These are phyloP conservation scores for Cancer borealis DNA, from an alignment of 2,888 invertebrate species.

Conservation along the genomic window DNA sequence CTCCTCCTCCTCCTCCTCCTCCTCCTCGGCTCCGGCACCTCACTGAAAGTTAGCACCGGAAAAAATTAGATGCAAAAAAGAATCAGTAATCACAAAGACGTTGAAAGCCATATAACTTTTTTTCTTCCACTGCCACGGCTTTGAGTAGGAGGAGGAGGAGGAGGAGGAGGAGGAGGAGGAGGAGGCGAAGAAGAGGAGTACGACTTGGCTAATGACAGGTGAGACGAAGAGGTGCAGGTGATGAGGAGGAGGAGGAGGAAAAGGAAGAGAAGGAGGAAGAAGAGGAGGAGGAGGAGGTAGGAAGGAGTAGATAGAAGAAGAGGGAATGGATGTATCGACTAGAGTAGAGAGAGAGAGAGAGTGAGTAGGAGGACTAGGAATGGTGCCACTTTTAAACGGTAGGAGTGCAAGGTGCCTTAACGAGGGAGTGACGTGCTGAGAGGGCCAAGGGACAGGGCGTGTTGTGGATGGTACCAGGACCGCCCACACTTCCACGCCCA, in stretches of 20 bases:
- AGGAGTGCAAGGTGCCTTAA: constrained; percentile 39
- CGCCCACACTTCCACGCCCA: not conserved
- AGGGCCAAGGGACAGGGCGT: constrained; percentile 8
- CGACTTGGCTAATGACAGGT: not conserved
- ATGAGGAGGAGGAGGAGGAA: not conserved
- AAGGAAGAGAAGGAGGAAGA: not conserved
- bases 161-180: constrained; percentile 22
- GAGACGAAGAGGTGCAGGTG: not conserved
- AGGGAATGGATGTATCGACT: not conserved
- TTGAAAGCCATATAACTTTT: constrained; percentile 10
- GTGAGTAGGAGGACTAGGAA: not conserved
- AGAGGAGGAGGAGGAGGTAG: not conserved
- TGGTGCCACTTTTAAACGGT: not conserved
- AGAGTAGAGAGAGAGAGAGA: not conserved
- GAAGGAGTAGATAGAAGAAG: not conserved
- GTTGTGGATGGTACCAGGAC: not conserved
- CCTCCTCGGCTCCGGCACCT: not conserved
- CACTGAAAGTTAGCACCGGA: not conserved
- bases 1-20: constrained; percentile 14
- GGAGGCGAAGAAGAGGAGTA: not conserved
- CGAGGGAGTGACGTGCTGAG: constrained; percentile 39
- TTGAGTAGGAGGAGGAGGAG: not conserved
- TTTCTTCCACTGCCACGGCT: not conserved
- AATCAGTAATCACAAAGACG: constrained; percentile 10
- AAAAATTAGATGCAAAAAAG: not conserved